Conservation (phyloP, 2,888 invertebrate species). For the Catocala fraxini region DNA sequence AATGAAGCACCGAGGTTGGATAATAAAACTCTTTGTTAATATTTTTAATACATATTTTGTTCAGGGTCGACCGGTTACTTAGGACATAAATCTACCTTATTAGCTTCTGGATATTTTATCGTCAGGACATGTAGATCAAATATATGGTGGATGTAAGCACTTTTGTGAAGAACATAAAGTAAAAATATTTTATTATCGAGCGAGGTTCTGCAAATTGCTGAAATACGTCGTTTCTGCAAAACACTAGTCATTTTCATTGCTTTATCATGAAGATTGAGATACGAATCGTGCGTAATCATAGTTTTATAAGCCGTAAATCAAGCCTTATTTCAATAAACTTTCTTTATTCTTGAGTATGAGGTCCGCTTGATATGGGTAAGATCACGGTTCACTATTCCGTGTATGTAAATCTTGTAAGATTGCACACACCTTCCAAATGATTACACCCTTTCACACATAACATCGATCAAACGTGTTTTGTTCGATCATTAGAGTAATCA, state of each 20-base stretch:
- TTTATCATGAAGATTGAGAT: too few relatives aligned
- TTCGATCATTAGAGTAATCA: too few relatives aligned
- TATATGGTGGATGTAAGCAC: constrained; percentile 15
- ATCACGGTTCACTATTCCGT: too few relatives aligned
- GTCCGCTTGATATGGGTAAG: too few relatives aligned
- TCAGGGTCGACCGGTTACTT: constrained; percentile 33
- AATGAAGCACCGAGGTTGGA: constrained; percentile 46
- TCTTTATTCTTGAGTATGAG: too few relatives aligned
- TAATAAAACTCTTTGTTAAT: constrained; percentile 52
- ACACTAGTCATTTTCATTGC: not conserved
- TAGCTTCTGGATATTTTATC: constrained; percentile 39
- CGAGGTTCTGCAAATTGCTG: constrained; percentile 8
- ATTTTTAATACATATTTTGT: constrained; percentile 49
- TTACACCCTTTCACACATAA: too few relatives aligned
- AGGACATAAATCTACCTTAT: constrained; percentile 42
- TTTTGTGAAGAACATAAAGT: constrained; percentile 27
- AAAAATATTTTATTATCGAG: constrained; percentile 13
- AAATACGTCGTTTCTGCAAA: constrained; percentile 2
- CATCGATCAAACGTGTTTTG: too few relatives aligned
- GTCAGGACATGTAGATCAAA: constrained; percentile 29
- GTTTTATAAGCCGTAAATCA: not conserved
- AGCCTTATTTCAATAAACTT: not conserved
- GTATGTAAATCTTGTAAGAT: too few relatives aligned
- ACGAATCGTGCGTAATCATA: not conserved
- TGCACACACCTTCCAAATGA: too few relatives aligned